Percentiles rank a stretch among this genome's conserved stretches.
Conservation (phyloP, 2,113 vertebrate species). For the Anguilla rostrata region DNA sequence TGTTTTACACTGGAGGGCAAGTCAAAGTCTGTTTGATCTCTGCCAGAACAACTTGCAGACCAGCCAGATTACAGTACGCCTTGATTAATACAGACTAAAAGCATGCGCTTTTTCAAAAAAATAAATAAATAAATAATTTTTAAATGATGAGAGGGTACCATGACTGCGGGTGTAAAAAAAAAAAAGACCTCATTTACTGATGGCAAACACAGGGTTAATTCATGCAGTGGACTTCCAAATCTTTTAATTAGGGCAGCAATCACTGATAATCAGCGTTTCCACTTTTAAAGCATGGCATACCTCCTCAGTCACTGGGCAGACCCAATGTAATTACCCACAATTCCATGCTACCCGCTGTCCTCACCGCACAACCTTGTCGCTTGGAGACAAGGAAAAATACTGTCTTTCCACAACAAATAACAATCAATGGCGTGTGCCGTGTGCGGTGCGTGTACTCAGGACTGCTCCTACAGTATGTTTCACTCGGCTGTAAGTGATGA, state of each 20-base stretch:
- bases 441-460: neutral
- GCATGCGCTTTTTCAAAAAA: neutral
- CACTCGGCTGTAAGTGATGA: neutral
- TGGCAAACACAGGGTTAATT: neutral
- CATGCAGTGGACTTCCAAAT: conserved; percentile 6
- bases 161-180: neutral
- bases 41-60: neutral
- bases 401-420: neutral
- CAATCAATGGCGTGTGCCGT: neutral
- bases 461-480: neutral
- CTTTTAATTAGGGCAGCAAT: conserved; percentile 15
- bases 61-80: too few species aligned
- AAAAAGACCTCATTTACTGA: neutral
- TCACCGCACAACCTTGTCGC: neutral
- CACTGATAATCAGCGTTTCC: neutral
- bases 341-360: neutral
- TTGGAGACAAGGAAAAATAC: neutral
- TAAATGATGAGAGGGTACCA: neutral
- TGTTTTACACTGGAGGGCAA: neutral
- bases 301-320: neutral
- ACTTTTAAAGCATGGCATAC: neutral
- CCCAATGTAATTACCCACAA: neutral
- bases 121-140: too few species aligned
- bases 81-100: neutral
- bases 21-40: neutral